Percentiles rank a stretch among this genome's conserved stretches.
phyloP scores from a whole-genome alignment of 1,140 invertebrate genomes.

The Drosophila bifasciata region DNA sequence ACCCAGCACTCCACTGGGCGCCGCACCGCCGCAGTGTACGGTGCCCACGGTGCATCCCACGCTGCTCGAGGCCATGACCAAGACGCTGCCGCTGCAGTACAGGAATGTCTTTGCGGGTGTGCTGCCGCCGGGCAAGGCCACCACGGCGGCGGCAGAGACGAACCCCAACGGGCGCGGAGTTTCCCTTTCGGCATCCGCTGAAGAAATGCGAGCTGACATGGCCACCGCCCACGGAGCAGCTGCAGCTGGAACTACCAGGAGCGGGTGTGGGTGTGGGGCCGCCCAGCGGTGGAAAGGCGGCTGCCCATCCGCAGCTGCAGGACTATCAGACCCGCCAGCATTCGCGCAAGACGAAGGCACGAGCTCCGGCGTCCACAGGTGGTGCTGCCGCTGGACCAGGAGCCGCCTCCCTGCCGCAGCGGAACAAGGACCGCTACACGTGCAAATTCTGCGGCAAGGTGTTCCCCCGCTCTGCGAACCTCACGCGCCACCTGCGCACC shows the following conservation, averaged over 20 bases:
- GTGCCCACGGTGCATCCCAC: slow-evolving; percentile 88
- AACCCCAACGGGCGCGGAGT: slow-evolving; percentile 78
- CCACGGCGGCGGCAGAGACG: slow-evolving; percentile 43
- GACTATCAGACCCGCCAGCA: slow-evolving; percentile 72
- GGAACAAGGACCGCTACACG: slow-evolving; percentile 94
- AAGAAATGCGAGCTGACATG: slow-evolving; percentile 62
- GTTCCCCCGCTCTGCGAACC: slow-evolving; percentile 98
- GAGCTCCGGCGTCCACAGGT: slow-evolving; percentile 20
- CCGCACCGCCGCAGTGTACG: slow-evolving; percentile 68
- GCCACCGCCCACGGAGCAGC: slow-evolving; percentile 49
- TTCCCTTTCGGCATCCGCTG: slow-evolving; percentile 83
- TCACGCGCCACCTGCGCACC: slow-evolving; percentile 97
- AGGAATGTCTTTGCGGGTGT: slow-evolving; percentile 81
- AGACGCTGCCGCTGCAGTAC: slow-evolving; percentile 85
- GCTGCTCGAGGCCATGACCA: slow-evolving; percentile 89
- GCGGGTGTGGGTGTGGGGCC: no score
- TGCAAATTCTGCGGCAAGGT: slow-evolving; percentile 99
- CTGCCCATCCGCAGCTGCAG: slow-evolving; percentile 53
- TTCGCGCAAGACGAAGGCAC: slow-evolving; percentile 76
- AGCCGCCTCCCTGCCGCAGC: slow-evolving; percentile 83
- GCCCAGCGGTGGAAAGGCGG: no score
- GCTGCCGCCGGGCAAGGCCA: slow-evolving; percentile 21
- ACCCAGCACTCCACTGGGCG: slow-evolving; percentile 60
- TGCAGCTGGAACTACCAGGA: slow-evolving; percentile 40
- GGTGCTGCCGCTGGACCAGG: slow-evolving; percentile 26